A percentile compares a stretch with the other conserved stretches of the same genome.
Evolutionary conservation across 2,797 vertebrate genomes (phyloP).

Genomic region (Rhinophrynus dorsalis): DNA sequence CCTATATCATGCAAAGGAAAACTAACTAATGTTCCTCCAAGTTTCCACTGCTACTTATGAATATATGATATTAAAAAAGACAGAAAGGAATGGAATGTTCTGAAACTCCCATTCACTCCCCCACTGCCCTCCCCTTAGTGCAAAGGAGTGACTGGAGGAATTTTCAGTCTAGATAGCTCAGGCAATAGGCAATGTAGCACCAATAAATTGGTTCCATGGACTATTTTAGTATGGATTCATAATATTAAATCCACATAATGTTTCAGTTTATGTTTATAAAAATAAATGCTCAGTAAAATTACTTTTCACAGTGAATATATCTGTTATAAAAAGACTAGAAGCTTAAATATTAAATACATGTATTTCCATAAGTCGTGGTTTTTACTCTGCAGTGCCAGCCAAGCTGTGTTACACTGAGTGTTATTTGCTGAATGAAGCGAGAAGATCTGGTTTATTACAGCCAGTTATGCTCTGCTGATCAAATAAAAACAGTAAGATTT

Average conservation of each 20-base stretch:
- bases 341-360: conserved; percentile 18
- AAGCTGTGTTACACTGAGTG: background rate
- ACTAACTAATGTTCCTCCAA: too few species aligned
- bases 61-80: too few species aligned
- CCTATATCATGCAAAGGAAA: too few species aligned
- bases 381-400: conserved; percentile 18
- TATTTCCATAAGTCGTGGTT: conserved; percentile 8
- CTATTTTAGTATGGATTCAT: too few species aligned
- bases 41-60: too few species aligned
- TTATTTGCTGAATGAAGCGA: background rate
- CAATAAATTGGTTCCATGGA: too few species aligned
- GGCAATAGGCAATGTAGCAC: background rate
- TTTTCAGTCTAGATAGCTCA: too few species aligned
- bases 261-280: background rate
- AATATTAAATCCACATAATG: too few species aligned
- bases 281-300: background rate
- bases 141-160: too few species aligned
- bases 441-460: conserved; percentile 4
- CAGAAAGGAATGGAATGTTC: too few species aligned
- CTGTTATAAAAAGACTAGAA: background rate
- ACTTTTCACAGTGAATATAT: background rate
- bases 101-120: too few species aligned
- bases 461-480: conserved; percentile 24
- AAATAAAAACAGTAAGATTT: conserved; percentile 7
- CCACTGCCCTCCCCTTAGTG: too few species aligned